phyloP scores from a whole-genome alignment of 2,888 invertebrate genomes.

The Serripes groenlandicus region DNA sequence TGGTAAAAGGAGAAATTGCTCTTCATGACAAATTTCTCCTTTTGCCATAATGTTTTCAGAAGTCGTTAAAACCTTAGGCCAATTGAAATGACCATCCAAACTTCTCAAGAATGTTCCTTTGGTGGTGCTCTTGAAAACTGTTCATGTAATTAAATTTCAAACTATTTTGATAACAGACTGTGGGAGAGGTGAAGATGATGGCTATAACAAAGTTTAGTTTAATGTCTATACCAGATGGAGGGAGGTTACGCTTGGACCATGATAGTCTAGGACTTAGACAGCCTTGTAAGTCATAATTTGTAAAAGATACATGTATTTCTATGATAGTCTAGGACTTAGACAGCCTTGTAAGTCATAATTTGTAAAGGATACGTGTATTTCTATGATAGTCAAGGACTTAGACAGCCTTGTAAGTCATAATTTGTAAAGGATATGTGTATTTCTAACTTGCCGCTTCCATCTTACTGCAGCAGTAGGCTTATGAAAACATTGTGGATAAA shows the following conservation, averaged over 20 bases:
- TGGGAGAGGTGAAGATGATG: neutral
- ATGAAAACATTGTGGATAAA: too few relatives aligned
- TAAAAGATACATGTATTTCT: too few relatives aligned
- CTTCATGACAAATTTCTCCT: neutral
- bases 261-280: constrained; percentile 76
- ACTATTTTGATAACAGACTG: neutral
- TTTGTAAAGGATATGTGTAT: too few relatives aligned
- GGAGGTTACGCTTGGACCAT: constrained; percentile 80
- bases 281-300: constrained; percentile 78
- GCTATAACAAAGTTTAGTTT: constrained; percentile 47
- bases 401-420: constrained; percentile 79
- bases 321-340: constrained; percentile 77
- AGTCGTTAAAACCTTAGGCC: too few relatives aligned
- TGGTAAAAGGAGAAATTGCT: neutral
- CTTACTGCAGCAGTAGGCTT: too few relatives aligned
- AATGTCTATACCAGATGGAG: constrained; percentile 65
- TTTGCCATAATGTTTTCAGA: neutral
- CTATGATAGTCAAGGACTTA: constrained; percentile 77
- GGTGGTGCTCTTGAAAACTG: too few relatives aligned
- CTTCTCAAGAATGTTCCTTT: too few relatives aligned
- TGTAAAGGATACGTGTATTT: too few relatives aligned
- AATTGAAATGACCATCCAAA: too few relatives aligned
- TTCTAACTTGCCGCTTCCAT: too few relatives aligned
- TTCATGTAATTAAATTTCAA: too few relatives aligned
- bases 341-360: constrained; percentile 79